Evolutionary conservation across 2,888 invertebrate species (phyloP).

Genomic region (Synergus itoensis): DNA sequence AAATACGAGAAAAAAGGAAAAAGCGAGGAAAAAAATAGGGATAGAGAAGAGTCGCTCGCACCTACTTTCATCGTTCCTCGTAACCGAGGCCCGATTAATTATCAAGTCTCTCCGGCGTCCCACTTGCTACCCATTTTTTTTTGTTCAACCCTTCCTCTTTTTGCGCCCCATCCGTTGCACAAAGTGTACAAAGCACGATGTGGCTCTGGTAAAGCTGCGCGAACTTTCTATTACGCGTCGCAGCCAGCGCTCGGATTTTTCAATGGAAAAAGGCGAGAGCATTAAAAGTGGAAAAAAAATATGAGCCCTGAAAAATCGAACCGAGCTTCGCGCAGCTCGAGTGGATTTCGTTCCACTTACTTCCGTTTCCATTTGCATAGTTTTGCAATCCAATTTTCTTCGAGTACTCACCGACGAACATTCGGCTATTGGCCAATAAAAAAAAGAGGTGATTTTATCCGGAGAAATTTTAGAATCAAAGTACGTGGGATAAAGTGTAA

Average conservation of each 20-base stretch:
- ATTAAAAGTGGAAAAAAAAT: conserved; percentile 39
- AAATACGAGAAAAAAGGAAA: conserved; percentile 46
- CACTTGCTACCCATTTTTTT: conserved; percentile 46
- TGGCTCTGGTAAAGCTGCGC: conserved; percentile 14
- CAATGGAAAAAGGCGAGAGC: conserved; percentile 39
- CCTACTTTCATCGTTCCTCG: conserved; percentile 21
- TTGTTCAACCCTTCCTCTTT: conserved; percentile 31
- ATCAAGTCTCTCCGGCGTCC: conserved; percentile 32
- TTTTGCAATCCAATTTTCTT: conserved; percentile 35
- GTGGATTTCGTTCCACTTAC: conserved; percentile 21
- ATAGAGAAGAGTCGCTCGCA: conserved; percentile 39
- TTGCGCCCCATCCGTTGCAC: conserved; percentile 18
- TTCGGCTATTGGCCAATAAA: conserved; percentile 13
- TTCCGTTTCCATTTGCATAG: conserved; percentile 27
- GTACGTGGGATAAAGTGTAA: not conserved
- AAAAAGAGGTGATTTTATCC: not conserved
- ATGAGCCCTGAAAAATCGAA: conserved; percentile 35
- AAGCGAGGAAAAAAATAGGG: conserved; percentile 46
- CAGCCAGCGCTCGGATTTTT: conserved; percentile 21
- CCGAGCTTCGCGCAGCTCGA: conserved; percentile 3
- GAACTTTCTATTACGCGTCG: conserved; percentile 40
- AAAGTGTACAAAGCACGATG: conserved; percentile 36
- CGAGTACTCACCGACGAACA: conserved; percentile 4
- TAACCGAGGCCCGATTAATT: conserved; percentile 48
- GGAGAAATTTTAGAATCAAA: not conserved